phyloP scores from a whole-genome alignment of 2,797 vertebrate genomes.

The Catostomus latipinnis region DNA sequence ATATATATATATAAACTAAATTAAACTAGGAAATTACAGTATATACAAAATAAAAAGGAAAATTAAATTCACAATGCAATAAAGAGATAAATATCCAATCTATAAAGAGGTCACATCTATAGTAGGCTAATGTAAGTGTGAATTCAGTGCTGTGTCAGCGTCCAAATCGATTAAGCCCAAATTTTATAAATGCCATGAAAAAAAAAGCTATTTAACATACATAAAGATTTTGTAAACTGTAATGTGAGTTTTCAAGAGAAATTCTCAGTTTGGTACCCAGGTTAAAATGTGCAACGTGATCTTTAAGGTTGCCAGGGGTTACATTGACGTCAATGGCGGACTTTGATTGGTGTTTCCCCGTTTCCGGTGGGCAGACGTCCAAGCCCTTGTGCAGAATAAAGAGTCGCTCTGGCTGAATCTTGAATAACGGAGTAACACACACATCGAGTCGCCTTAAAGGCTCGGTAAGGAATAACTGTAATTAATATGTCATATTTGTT shows the following conservation, averaged over 20 bases:
- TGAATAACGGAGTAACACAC: constrained; percentile 59
- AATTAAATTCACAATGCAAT: too few species aligned
- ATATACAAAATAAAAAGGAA: too few species aligned
- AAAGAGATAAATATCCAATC: too few species aligned
- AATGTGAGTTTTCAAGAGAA: neutral
- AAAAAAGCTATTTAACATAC: neutral
- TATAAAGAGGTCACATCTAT: too few species aligned
- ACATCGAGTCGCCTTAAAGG: constrained; percentile 68
- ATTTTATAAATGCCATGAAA: too few species aligned
- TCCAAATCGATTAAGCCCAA: too few species aligned
- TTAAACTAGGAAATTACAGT: too few species aligned
- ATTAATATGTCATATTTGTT: constrained; percentile 32
- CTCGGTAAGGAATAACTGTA: constrained; percentile 68
- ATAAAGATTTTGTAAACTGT: neutral
- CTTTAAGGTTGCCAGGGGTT: constrained; percentile 91
- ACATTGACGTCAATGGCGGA: constrained; percentile 78
- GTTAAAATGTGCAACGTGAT: constrained; percentile 25
- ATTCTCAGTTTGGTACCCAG: neutral
- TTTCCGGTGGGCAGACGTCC: constrained; percentile 89
- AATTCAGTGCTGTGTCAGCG: too few species aligned
- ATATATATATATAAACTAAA: too few species aligned
- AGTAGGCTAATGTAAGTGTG: too few species aligned
- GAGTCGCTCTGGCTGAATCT: constrained; percentile 38
- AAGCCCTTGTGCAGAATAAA: constrained; percentile 71
- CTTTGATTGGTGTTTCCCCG: constrained; percentile 75